Base-by-base conservation (phyloP, 2,888 invertebrate genomes). In the Hypsopygia costalis region DNA sequence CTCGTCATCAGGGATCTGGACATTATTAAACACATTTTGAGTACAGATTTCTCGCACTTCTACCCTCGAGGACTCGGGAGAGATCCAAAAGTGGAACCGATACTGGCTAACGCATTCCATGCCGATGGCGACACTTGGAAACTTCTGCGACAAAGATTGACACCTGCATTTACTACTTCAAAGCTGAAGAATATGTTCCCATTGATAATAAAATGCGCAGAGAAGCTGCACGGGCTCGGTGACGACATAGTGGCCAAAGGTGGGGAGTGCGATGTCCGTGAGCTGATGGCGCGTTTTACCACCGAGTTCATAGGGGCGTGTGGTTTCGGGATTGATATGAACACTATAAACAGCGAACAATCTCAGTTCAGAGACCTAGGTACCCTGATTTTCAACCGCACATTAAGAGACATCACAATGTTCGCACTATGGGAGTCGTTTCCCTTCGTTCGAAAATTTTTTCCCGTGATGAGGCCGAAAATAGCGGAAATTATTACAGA, bases 181-280 rank as follows among this genome's bases (percentile, higher is more conserved):
- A 81, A 82, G 41, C 47, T 85, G 22, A 78, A 72, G 40, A 68
- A 56, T 2, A 85, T 83, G 85, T 85, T 80, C 34, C 85, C 83
- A 1, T 52, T 85, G 12, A 61, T 85, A 1, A 62, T 77, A 11
- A 58, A 70, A 8, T 74, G 81, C 36, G 71, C 85, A 0, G 69
- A 75, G 35, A 81, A 75, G 43, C 45, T 81, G 21, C 60, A 72
- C 10, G 32, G 12, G 0, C 46, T 66, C 0, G 63, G 70, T 1
- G 72, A 67, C 6, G 55, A 48, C 0, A 59, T 67, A 7, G 62
- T 41, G 45, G 28, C 38, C 36, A 28, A 21, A 44, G 40, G 47
- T 39, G 65, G 58, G n/a, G 65, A 60, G 21, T 65, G 53, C 10
- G 67, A 77, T 46, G 59, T 62, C 6, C 58, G 75, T 0, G 76